These are phyloP conservation scores for Diabrotica virgifera DNA, from an alignment of 1,140 invertebrate genomes.

Conservation along the genomic window DNA sequence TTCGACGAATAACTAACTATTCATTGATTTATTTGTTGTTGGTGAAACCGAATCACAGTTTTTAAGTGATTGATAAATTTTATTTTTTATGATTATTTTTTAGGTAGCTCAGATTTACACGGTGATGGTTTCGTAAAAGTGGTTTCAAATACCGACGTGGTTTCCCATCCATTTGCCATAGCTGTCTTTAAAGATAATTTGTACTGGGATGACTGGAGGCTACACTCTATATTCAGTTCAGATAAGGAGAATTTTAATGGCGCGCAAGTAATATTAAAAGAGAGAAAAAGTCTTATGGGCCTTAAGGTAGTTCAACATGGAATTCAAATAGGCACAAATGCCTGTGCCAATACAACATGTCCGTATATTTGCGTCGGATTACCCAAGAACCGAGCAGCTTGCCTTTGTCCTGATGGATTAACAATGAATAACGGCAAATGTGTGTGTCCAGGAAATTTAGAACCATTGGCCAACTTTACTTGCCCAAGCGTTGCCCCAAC, in stretches of 20 bases:
- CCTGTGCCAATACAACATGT: constrained; percentile 61
- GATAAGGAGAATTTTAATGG: constrained; percentile 67
- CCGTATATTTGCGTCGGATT: constrained; percentile 71
- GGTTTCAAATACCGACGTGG: constrained; percentile 60
- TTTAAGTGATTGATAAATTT: no score
- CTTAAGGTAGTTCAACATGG: constrained; percentile 56
- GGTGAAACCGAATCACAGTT: no score
- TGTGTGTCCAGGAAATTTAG: constrained; percentile 64
- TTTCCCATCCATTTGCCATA: constrained; percentile 81
- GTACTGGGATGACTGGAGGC: constrained; percentile 91
- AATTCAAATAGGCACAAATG: constrained; percentile 58
- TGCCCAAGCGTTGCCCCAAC: constrained; percentile 61
- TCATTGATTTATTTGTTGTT: no score
- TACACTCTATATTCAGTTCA: constrained; percentile 70
- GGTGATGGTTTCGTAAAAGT: constrained; percentile 75
- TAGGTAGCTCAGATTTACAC: constrained; percentile 80
- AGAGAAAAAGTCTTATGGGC: constrained; percentile 73
- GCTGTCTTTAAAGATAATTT: constrained; percentile 75
- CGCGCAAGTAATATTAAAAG: constrained; percentile 59
- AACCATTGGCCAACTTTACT: constrained; percentile 64
- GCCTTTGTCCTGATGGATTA: constrained; percentile 74
- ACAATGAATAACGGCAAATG: constrained; percentile 64
- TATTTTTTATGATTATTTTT: constrained; percentile 42
- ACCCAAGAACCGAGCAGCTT: constrained; percentile 59
- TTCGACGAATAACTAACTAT: no score